Evolutionary conservation across 2,797 vertebrate genomes (phyloP).

Genomic region (Limosa lapponica): DNA sequence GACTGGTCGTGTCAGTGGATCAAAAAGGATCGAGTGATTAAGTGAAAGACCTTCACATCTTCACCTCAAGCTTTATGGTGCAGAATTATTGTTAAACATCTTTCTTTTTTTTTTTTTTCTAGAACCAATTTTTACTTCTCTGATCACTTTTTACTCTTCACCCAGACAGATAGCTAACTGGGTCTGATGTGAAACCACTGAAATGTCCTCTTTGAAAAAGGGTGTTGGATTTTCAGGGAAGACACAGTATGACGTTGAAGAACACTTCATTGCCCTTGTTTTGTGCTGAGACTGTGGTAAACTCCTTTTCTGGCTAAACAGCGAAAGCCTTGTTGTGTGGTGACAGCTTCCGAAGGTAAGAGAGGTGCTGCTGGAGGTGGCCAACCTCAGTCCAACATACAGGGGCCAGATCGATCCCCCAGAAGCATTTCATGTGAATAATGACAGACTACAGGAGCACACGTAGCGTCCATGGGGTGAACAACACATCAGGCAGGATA

Average conservation of each 20-base stretch:
- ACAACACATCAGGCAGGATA: background rate
- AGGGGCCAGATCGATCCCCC: background rate
- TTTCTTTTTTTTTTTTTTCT: background rate
- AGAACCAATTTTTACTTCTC: background rate
- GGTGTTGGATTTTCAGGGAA: background rate
- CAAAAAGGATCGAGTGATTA: background rate
- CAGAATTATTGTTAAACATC: background rate
- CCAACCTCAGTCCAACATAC: background rate
- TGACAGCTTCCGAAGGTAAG: background rate
- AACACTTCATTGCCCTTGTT: background rate
- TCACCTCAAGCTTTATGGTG: background rate
- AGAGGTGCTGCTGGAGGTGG: background rate
- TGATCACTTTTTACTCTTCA: background rate
- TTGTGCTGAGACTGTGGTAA: background rate
- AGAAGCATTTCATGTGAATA: background rate
- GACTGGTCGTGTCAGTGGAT: background rate
- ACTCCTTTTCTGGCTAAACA: background rate
- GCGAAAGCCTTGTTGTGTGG: rapidly evolving
- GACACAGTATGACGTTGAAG: background rate
- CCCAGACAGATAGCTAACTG: rapidly evolving
- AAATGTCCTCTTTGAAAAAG: background rate
- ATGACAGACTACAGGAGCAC: background rate
- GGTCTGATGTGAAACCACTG: background rate
- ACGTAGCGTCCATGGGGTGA: rapidly evolving
- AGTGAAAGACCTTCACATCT: background rate